Evolutionary conservation across 2,888 invertebrate genomes (phyloP).

Genomic region (Petrolisthes cinctipes): DNA sequence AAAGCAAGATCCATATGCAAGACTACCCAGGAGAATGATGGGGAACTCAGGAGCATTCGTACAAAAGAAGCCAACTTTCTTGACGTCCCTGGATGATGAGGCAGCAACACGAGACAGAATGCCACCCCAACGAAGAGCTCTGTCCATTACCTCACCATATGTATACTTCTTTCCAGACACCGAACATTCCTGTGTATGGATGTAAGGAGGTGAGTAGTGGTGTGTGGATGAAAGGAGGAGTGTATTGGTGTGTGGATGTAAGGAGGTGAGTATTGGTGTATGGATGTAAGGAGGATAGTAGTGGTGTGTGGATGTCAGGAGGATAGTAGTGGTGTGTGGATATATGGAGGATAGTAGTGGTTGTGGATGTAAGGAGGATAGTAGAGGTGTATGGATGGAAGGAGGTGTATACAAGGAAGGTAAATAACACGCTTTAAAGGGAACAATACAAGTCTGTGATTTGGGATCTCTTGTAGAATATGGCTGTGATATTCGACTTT

Average conservation of each 20-base stretch:
- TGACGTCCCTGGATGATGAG: not conserved
- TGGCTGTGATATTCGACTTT: too few species aligned
- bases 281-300: not conserved
- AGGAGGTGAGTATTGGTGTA: not conserved
- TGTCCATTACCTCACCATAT: slow-evolving; percentile 42
- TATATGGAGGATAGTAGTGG: not conserved
- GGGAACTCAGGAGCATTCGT: slow-evolving; percentile 37
- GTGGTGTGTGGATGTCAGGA: not conserved
- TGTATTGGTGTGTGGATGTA: not conserved
- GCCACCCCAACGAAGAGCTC: slow-evolving; percentile 37
- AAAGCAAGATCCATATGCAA: slow-evolving; percentile 14
- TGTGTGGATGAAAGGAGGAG: not conserved
- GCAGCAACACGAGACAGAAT: slow-evolving; percentile 16
- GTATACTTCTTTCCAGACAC: slow-evolving; percentile 46
- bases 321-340: not conserved
- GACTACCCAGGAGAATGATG: slow-evolving; percentile 24
- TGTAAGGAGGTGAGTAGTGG: not conserved
- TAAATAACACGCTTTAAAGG: not conserved
- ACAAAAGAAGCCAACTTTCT: slow-evolving; percentile 3
- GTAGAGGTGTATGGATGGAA: not conserved
- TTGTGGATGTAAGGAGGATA: not conserved
- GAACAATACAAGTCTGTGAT: not conserved
- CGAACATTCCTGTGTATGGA: slow-evolving; percentile 28
- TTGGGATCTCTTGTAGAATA: too few species aligned
- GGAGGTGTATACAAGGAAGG: not conserved